phyloP scores from a whole-genome alignment of 92 coral and sea anemone species.

The Epizoanthus rinbou region DNA sequence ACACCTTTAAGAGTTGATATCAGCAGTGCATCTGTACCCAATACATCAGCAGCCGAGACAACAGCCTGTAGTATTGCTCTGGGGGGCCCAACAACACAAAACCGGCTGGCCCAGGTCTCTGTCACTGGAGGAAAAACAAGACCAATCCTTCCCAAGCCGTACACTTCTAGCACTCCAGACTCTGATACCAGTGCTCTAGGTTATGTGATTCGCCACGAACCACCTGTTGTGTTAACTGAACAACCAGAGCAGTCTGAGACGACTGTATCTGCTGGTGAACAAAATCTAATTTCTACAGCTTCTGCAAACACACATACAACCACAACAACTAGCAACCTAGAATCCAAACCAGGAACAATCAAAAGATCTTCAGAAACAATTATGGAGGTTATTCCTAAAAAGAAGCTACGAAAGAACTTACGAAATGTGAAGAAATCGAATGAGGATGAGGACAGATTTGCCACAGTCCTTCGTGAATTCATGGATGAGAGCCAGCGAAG shows the following conservation, averaged over 20 bases:
- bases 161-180: neutral
- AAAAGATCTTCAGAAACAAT: constrained; percentile 14
- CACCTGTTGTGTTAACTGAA: constrained; percentile 39
- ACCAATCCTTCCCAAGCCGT: constrained; percentile 36
- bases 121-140: constrained; percentile 26
- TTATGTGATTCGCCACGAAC: constrained; percentile 37
- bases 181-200: constrained; percentile 30
- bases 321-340: neutral
- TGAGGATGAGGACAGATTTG: constrained; percentile 68
- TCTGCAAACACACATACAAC: neutral
- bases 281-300: neutral
- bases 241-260: constrained; percentile 15
- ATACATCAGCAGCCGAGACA: neutral
- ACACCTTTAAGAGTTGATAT: constrained; percentile 9
- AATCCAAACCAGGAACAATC: neutral
- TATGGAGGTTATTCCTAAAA: constrained; percentile 28
- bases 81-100: constrained; percentile 7
- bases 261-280: neutral
- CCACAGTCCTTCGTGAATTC: constrained; percentile 68
- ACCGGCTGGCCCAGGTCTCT: constrained; percentile 29
- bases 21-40: neutral
- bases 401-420: constrained; percentile 69
- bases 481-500: constrained; percentile 83
- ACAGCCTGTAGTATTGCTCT: neutral
- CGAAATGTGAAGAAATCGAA: constrained; percentile 60